A percentile compares a stretch with the other conserved stretches of the same genome.
Conservation (phyloP, 1,140 invertebrate species). For the Polyergus mexicanus region DNA sequence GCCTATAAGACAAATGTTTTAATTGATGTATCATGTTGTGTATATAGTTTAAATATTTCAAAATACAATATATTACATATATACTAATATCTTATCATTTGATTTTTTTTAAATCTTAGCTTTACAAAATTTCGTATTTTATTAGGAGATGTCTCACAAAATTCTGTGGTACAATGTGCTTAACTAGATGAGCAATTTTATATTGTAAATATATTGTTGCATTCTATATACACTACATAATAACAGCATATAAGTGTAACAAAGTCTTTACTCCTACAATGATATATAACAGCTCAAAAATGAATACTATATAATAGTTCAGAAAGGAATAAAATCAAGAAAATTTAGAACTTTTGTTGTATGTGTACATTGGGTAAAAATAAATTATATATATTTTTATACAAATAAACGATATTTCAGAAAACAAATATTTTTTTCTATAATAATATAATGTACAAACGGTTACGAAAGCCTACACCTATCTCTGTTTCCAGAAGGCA, state of each 20-base stretch:
- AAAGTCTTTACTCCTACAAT: not conserved
- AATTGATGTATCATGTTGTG: not conserved
- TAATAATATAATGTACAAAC: constrained; percentile 38
- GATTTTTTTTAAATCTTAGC: no score
- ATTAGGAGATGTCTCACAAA: not conserved
- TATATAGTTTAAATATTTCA: constrained; percentile 2
- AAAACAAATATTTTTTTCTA: constrained; percentile 24
- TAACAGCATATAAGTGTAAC: not conserved
- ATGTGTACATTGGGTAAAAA: not conserved
- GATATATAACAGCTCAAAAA: constrained; percentile 18
- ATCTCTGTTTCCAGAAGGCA: constrained; percentile 84
- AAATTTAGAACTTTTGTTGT: not conserved
- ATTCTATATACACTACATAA: constrained; percentile 27
- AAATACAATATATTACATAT: constrained; percentile 13
- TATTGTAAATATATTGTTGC: not conserved
- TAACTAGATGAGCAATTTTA: constrained; percentile 50
- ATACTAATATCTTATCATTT: not conserved
- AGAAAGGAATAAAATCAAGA: constrained; percentile 6
- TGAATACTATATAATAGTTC: not conserved
- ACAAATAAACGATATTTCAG: not conserved
- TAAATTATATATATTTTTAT: not conserved
- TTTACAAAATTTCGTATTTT: constrained; percentile 14
- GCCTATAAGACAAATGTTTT: constrained; percentile 10
- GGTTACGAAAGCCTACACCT: constrained; percentile 85
- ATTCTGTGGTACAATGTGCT: constrained; percentile 27